Base-by-base conservation (phyloP, 2,113 vertebrate genomes). In the Tamias sibiricus region DNA sequence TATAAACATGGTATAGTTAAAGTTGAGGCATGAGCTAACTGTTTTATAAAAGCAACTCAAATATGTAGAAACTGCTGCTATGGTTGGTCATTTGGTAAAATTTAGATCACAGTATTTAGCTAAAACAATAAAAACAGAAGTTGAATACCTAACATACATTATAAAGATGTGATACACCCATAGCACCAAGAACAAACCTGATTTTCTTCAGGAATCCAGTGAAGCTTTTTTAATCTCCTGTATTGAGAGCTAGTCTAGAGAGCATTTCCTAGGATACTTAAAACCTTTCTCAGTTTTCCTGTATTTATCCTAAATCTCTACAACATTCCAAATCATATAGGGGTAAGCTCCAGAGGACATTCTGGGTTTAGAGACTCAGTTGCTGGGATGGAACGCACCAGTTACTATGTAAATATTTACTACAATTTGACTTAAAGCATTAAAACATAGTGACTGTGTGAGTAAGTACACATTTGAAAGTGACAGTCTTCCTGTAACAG, bases 1-100 rank as follows among this genome's bases (percentile, higher is more conserved):
- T 76, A 54, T 90, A 98, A 97, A 95, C 1, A 95, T 75, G 91
- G 69, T 2, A 47, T 20, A 68, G 81, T 80, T 89, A 96, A 86
- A 93, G 6, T 24, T 47, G 19, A 91, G 24, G 4, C 49, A 22
- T 10, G 74, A 49, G 13, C 11, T 62, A 77, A 71, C 6, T 72
- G 69, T 37, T 90, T 84, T 40, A 16, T 66, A 59, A 95, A 13
- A 94, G 26, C 8, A 89, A 79, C n/a, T 74, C 80, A 83, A 24
- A 90, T 52, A 62, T 32, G 37, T 5, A 87, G 19, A 80, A 90
- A 64, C n/a, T 28, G 28, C 7, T 30, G 7, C 19, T 69, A 24
- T 14, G 66, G 26, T 28, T 32, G 75, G 17, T 64, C 68, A 54
- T 44, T 52, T 10, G 6, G 2, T 47, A 52, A 92, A 8, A 11